Evolutionary conservation across 2,888 invertebrate species (phyloP).

Genomic region (Aleiodes leptofemur): DNA sequence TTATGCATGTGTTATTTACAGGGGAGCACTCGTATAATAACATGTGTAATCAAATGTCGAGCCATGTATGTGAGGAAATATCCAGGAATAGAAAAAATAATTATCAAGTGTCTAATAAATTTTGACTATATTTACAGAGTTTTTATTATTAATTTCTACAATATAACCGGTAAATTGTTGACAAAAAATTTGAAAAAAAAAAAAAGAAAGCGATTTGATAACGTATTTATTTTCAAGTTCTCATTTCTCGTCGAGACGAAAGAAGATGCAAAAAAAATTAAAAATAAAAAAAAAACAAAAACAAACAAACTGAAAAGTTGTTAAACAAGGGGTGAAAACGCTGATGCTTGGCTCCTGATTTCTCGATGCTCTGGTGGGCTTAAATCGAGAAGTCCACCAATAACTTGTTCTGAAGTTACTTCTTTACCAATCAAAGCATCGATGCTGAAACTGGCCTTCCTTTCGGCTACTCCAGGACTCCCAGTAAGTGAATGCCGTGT

Average conservation of each 20-base stretch:
- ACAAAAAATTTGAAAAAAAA: not conserved
- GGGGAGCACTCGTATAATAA: too few relatives aligned
- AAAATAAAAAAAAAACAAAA: not conserved
- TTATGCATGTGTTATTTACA: too few relatives aligned
- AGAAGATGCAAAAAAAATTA: too few relatives aligned
- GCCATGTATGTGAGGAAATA: too few relatives aligned
- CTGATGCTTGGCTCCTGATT: conserved; percentile 78
- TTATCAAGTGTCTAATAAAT: too few relatives aligned
- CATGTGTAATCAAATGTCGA: too few relatives aligned
- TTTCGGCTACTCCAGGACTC: conserved; percentile 59
- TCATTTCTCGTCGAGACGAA: not conserved
- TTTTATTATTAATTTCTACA: not conserved
- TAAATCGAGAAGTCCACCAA: conserved; percentile 69
- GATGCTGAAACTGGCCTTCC: conserved; percentile 77
- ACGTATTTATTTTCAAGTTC: not conserved
- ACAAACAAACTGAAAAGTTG: conserved; percentile 1
- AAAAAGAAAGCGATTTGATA: not conserved
- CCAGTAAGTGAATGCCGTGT: conserved; percentile 42
- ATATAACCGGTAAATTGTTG: not conserved
- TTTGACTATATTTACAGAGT: too few relatives aligned
- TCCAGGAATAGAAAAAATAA: too few relatives aligned
- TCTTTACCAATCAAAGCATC: conserved; percentile 78
- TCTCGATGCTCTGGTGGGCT: conserved; percentile 72
- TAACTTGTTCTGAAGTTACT: conserved; percentile 62
- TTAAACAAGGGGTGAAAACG: conserved; percentile 82